phyloP scores from a whole-genome alignment of 2,888 invertebrate species.

The Lomographa bimaculata region DNA sequence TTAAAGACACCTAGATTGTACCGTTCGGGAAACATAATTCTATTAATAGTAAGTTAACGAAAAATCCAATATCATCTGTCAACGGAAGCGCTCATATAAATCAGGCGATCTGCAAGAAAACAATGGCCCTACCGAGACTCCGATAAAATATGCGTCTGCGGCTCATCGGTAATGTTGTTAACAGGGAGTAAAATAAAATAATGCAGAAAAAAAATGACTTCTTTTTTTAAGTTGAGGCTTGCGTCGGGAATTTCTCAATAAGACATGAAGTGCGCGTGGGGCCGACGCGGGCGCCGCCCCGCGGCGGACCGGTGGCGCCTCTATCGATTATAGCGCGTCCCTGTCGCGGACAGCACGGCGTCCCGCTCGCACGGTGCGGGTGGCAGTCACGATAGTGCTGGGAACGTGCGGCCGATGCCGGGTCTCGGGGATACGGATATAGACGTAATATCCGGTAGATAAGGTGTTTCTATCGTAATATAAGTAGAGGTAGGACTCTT shows the following conservation, averaged over 20 bases:
- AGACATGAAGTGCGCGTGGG: constrained; percentile 74
- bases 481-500: too few relatives aligned
- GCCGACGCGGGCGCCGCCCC: constrained; percentile 75
- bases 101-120: constrained; percentile 51
- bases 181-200: constrained; percentile 75
- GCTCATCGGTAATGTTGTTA: constrained; percentile 79
- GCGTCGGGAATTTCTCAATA: constrained; percentile 79
- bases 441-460: background rate
- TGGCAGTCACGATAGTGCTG: constrained; percentile 46
- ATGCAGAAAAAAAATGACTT: constrained; percentile 66
- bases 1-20: too few relatives aligned
- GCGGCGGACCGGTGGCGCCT: constrained; percentile 72
- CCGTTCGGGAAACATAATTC: too few relatives aligned
- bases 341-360: constrained; percentile 35
- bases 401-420: constrained; percentile 32
- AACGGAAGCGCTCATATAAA: constrained; percentile 44
- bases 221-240: constrained; percentile 13
- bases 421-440: constrained; percentile 2
- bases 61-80: constrained; percentile 6
- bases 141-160: constrained; percentile 75
- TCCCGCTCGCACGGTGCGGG: constrained; percentile 57
- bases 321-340: constrained; percentile 58
- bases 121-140: constrained; percentile 46
- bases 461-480: background rate
- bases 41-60: too few relatives aligned